phyloP scores from a whole-genome alignment of 2,797 vertebrate genomes.

The Catamblyrhynchus diadema region DNA sequence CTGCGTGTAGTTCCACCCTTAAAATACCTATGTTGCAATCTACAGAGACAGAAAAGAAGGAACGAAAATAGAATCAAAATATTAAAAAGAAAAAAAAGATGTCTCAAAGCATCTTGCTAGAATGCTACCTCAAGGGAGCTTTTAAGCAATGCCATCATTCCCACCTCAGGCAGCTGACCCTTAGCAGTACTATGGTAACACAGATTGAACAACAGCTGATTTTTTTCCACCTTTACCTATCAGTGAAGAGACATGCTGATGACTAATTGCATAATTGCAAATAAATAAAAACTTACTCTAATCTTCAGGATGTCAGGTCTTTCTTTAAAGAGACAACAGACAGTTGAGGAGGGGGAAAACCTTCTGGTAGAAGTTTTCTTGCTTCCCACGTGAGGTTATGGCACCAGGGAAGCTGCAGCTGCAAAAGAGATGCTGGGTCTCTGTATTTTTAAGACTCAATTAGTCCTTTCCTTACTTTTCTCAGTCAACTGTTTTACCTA shows the following conservation, averaged over 20 bases:
- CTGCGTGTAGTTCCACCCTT: neutral
- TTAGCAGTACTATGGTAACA: neutral
- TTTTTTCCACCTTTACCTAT: conserved; percentile 16
- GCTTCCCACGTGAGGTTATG: neutral
- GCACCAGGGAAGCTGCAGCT: conserved; percentile 44
- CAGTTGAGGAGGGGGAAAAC: conserved; percentile 27
- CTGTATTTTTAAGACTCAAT: conserved; percentile 9
- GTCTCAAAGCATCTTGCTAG: neutral
- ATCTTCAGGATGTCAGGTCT: neutral
- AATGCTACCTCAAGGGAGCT: neutral
- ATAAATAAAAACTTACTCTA: conserved; percentile 29
- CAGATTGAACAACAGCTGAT: neutral
- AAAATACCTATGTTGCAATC: neutral
- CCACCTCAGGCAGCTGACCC: neutral
- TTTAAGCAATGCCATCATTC: neutral
- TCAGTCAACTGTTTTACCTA: conserved; percentile 47
- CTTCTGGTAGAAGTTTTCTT: conserved; percentile 29
- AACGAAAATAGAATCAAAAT: conserved; percentile 10
- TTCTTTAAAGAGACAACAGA: neutral
- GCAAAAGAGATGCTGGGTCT: conserved; percentile 5
- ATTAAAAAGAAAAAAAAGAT: neutral
- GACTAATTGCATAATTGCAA: conserved; percentile 3
- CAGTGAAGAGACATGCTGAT: neutral
- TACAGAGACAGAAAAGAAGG: neutral
- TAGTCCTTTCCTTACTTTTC: conserved; percentile 16